These are phyloP conservation scores for Amphipoea lucens DNA, from an alignment of 2,888 invertebrate genomes.

Conservation along the genomic window DNA sequence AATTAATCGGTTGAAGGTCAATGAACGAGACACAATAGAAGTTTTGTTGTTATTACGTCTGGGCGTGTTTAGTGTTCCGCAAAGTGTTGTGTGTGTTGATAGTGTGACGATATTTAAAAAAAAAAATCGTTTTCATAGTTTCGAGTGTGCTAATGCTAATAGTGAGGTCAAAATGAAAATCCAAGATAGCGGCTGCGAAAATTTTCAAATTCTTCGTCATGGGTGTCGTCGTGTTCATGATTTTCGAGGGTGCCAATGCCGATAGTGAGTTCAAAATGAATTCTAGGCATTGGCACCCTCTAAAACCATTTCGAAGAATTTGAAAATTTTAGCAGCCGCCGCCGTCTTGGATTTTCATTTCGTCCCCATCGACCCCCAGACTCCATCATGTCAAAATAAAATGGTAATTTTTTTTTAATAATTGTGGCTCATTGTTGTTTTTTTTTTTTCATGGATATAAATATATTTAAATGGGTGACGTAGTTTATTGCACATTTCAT, in stretches of 20 bases:
- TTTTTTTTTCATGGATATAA: no score
- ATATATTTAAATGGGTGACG: neutral
- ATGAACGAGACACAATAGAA: neutral
- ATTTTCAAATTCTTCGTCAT: no score
- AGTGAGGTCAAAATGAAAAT: neutral
- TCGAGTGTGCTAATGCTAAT: neutral
- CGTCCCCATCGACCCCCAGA: no score
- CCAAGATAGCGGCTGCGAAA: no score
- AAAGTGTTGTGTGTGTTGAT: neutral
- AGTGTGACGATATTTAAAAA: neutral
- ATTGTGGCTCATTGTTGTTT: no score
- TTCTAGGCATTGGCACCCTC: neutral
- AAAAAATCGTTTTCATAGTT: neutral
- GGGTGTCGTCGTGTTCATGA: no score
- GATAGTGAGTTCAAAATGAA: neutral
- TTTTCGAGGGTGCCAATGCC: neutral
- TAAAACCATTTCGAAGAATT: neutral
- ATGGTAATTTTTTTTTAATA: no score
- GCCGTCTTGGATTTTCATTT: neutral
- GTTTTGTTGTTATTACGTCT: neutral
- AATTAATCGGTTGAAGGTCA: neutral
- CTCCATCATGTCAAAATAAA: no score
- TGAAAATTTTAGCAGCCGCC: neutral
- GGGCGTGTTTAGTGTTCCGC: neutral
- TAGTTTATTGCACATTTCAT: neutral